phyloP scores from a whole-genome alignment of 2,113 vertebrate genomes.

The Charadrius vociferus region DNA sequence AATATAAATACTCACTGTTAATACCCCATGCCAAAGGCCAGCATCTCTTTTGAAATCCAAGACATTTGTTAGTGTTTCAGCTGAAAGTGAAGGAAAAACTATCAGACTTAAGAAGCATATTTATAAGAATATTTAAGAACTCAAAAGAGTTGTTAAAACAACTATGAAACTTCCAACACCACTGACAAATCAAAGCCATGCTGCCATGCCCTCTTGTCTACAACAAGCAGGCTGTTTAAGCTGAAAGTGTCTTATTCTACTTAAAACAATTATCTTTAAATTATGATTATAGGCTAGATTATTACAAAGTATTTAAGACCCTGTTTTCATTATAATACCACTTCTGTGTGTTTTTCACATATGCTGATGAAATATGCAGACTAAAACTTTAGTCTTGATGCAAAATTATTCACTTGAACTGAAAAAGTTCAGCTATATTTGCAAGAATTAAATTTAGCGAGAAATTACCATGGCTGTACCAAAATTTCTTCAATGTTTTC shows the following conservation, averaged over 20 bases:
- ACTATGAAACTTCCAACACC: not conserved
- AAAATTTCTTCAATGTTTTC: not conserved
- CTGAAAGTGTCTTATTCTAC: not conserved
- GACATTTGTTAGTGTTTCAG: conserved; percentile 92
- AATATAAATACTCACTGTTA: conserved; percentile 84
- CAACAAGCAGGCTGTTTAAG: not conserved
- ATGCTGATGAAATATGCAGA: not conserved
- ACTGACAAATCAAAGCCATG: not conserved
- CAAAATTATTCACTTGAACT: not conserved
- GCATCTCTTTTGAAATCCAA: conserved; percentile 97
- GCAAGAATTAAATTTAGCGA: not conserved
- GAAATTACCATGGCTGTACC: not conserved
- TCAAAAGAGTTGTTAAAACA: not conserved
- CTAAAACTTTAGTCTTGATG: not conserved
- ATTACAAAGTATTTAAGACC: not conserved
- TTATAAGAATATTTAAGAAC: not conserved
- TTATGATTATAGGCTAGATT: not conserved
- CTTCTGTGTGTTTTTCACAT: not conserved
- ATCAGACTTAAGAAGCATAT: not conserved
- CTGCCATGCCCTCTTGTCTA: not conserved
- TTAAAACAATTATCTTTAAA: not conserved
- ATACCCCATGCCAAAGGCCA: conserved; percentile 94
- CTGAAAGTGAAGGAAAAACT: conserved; percentile 70
- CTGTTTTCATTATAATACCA: not conserved
- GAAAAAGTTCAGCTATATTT: not conserved